These are phyloP conservation scores for Xiphydria camelus DNA, from an alignment of 2,888 invertebrate genomes.

Conservation along the genomic window DNA sequence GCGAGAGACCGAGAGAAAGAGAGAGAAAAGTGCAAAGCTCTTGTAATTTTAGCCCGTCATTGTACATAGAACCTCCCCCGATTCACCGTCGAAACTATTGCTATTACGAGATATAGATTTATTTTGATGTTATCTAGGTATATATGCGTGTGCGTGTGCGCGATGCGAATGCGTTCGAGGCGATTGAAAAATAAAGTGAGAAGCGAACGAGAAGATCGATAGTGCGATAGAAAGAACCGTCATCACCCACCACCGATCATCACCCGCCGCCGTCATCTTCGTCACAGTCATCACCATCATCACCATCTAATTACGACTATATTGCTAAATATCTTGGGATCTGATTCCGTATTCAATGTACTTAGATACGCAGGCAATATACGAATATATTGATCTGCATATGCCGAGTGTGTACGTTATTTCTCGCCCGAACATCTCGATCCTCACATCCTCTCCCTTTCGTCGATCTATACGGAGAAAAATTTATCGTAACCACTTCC, in stretches of 20 bases:
- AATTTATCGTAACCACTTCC: no score
- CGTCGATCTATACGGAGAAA: no score
- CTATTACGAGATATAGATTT: slow-evolving; percentile 54
- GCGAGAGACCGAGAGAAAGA: slow-evolving; percentile 4
- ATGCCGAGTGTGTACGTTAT: no score
- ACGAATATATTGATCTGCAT: slow-evolving; percentile 45
- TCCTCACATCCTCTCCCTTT: no score
- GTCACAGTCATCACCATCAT: slow-evolving; percentile 18
- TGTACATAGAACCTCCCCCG: slow-evolving; percentile 41
- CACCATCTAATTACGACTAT: slow-evolving; percentile 42
- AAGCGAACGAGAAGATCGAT: no score
- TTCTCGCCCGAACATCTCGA: no score
- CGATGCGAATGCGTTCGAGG: slow-evolving; percentile 8
- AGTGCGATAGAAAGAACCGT: no score
- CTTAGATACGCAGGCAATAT: slow-evolving; percentile 55
- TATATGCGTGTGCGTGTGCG: slow-evolving; percentile 33
- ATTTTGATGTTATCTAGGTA: slow-evolving; percentile 58
- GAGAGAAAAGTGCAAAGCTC: slow-evolving; percentile 10
- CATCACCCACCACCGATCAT: no score
- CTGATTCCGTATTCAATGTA: slow-evolving; percentile 53
- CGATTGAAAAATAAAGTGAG: slow-evolving; percentile 5
- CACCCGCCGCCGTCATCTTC: no score
- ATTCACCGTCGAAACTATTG: slow-evolving; percentile 39
- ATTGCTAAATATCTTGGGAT: slow-evolving; percentile 48
- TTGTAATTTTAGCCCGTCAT: slow-evolving; percentile 34